Conservation (phyloP, 2,797 vertebrate genomes). For the Rhabdophis nuchalis region DNA sequence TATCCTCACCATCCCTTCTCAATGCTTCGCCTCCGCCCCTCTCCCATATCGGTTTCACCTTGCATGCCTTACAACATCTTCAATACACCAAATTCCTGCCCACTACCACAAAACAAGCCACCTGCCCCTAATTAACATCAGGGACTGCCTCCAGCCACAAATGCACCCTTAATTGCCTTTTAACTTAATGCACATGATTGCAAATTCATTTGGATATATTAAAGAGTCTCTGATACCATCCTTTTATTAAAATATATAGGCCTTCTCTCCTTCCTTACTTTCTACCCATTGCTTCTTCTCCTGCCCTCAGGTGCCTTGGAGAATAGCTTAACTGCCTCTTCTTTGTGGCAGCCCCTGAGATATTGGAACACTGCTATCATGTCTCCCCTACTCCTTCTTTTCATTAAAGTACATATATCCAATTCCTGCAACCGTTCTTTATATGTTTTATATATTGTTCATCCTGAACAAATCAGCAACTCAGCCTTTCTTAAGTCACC, state of each 20-base stretch:
- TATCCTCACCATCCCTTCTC: background rate
- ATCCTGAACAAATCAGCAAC: background rate
- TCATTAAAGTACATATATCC: background rate
- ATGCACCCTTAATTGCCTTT: background rate
- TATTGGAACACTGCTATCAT: background rate
- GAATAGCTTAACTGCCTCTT: background rate
- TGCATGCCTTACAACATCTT: background rate
- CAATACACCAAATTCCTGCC: background rate
- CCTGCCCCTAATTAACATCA: background rate
- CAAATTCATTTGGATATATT: background rate
- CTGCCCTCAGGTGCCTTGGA: background rate
- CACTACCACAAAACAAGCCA: background rate
- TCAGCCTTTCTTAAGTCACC: background rate
- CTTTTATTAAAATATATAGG: background rate
- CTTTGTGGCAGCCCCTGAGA: background rate
- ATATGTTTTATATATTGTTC: background rate
- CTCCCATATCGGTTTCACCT: background rate
- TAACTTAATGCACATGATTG: background rate
- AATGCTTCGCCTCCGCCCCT: background rate
- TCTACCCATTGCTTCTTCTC: background rate
- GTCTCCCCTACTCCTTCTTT: background rate
- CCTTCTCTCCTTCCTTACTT: background rate
- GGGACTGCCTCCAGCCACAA: background rate
- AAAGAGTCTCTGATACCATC: background rate
- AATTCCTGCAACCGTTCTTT: background rate